Conservation (phyloP, 2,797 vertebrate species). For the Acanthurus lineatus region DNA sequence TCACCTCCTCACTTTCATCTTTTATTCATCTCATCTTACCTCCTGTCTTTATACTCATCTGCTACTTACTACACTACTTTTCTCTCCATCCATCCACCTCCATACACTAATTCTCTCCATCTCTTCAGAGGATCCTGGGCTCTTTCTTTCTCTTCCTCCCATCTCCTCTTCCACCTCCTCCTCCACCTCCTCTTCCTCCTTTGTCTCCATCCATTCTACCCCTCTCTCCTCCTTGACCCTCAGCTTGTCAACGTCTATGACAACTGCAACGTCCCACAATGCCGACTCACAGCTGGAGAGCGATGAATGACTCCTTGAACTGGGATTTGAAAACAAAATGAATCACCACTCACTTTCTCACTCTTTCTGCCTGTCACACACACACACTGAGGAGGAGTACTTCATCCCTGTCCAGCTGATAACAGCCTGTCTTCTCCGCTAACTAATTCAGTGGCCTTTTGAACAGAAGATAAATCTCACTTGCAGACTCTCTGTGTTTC, state of each 20-base stretch:
- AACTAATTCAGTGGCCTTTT: conserved; percentile 70
- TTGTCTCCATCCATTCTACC: background rate
- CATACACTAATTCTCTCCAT: background rate
- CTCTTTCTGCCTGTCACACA: conserved; percentile 10
- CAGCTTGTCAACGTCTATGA: conserved; percentile 40
- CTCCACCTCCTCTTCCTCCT: background rate
- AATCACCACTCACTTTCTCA: conserved; percentile 34
- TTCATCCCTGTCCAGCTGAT: conserved; percentile 53
- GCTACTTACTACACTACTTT: background rate
- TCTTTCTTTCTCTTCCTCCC: conserved; percentile 5
- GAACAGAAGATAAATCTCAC: conserved; percentile 70
- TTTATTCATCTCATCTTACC: conserved; percentile 35
- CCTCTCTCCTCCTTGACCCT: conserved; percentile 45
- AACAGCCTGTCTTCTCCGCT: conserved; percentile 63
- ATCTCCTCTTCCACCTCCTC: too few species aligned
- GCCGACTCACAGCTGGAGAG: conserved; percentile 32
- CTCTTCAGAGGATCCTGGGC: background rate
- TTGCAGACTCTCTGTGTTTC: conserved; percentile 38
- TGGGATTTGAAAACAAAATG: conserved; percentile 52
- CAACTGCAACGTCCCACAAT: conserved; percentile 48
- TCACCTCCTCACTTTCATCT: conserved; percentile 54
- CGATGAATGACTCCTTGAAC: conserved; percentile 56
- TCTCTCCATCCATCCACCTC: background rate
- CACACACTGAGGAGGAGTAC: conserved; percentile 31
- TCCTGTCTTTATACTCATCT: conserved; percentile 14